These are phyloP conservation scores for Lasioglossum zephyrum DNA, from an alignment of 2,888 invertebrate genomes.

Conservation along the genomic window DNA sequence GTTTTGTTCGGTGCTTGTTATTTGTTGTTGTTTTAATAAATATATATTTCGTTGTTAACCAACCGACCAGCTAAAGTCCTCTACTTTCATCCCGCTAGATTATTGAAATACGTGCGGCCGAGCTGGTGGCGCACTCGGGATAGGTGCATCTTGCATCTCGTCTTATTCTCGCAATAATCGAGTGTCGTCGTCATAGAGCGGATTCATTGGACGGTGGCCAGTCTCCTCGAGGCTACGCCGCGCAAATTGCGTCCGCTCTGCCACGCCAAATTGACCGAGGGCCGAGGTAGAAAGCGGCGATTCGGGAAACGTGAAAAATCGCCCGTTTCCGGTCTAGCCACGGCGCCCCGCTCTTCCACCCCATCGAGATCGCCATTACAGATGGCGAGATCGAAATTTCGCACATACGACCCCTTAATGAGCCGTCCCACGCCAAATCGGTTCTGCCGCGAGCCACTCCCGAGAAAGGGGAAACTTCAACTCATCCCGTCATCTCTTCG, in stretches of 20 bases:
- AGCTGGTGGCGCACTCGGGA: no score
- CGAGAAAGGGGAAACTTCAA: not conserved
- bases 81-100: no score
- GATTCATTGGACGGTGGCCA: constrained; percentile 70
- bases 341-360: not conserved
- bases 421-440: not conserved
- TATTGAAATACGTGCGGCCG: no score
- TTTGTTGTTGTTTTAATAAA: no score
- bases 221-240: constrained; percentile 41
- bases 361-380: constrained; percentile 6
- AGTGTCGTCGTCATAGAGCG: constrained; percentile 69
- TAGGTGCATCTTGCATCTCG: not conserved
- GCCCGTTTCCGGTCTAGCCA: constrained; percentile 15
- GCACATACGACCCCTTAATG: not conserved
- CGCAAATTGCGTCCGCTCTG: constrained; percentile 62
- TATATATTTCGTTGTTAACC: no score
- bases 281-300: constrained; percentile 13
- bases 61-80: no score
- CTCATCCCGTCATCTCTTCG: not conserved
- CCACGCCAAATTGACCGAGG: constrained; percentile 66
- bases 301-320: constrained; percentile 33
- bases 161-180: constrained; percentile 71
- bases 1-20: no score
- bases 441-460: not conserved
- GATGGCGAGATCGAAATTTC: constrained; percentile 7